Percentiles rank a stretch among this genome's conserved stretches.
Conservation (phyloP, 2,113 vertebrate species). For the Chloropsis cyanopogon region DNA sequence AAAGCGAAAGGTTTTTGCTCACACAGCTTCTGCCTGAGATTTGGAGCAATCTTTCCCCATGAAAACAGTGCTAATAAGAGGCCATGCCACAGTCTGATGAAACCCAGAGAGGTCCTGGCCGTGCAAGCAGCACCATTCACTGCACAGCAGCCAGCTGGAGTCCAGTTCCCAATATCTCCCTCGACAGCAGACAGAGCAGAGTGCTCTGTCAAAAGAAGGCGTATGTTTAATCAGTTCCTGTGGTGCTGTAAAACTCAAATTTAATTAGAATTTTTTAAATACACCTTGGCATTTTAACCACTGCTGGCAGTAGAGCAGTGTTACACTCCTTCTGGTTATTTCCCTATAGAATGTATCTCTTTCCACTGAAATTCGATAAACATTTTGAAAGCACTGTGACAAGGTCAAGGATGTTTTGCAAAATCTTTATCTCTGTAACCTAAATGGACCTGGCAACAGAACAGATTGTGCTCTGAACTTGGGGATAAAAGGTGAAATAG, state of each 20-base stretch:
- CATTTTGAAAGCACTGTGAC: neutral
- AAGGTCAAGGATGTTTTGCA: neutral
- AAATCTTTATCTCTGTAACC: neutral
- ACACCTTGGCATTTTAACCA: neutral
- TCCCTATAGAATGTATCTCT: neutral
- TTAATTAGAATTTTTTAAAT: neutral
- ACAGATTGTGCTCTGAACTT: neutral
- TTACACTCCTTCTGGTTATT: neutral
- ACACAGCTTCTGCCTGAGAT: neutral
- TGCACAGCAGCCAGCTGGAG: neutral
- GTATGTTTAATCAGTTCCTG: neutral
- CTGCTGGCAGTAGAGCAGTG: neutral
- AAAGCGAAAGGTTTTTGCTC: neutral
- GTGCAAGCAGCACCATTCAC: fast-evolving
- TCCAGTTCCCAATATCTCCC: neutral
- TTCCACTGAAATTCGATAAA: neutral
- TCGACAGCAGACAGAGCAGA: neutral
- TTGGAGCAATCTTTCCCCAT: neutral
- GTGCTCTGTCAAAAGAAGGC: neutral
- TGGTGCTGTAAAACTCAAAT: neutral
- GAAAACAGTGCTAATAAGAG: neutral
- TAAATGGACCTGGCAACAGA: neutral
- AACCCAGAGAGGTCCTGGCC: neutral
- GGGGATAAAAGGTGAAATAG: neutral
- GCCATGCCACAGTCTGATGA: neutral